phyloP scores from a whole-genome alignment of 2,797 vertebrate genomes.

The Anisognathus igniventris region DNA sequence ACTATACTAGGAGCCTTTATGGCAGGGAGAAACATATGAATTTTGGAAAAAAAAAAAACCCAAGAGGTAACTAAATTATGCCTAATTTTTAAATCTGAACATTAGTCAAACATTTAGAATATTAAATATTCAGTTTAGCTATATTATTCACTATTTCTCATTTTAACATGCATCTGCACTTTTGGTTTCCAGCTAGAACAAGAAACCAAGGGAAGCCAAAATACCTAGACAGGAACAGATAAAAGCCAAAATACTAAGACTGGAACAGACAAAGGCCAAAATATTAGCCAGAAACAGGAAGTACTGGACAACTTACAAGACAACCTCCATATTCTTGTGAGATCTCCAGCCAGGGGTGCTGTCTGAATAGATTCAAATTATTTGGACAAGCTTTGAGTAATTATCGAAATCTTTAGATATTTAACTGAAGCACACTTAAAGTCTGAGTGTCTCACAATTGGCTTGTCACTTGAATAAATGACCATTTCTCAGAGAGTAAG shows the following conservation, averaged over 20 bases:
- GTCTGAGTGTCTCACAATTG: neutral
- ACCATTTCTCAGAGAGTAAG: neutral
- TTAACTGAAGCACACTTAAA: neutral
- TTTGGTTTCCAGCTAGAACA: constrained; percentile 44
- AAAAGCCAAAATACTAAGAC: constrained; percentile 62
- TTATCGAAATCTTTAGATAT: constrained; percentile 31
- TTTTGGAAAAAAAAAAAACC: neutral
- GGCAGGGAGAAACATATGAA: neutral
- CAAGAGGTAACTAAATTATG: neutral
- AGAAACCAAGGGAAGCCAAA: constrained; percentile 57
- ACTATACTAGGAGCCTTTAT: neutral
- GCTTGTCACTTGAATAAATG: neutral
- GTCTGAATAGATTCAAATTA: constrained; percentile 11
- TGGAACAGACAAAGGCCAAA: constrained; percentile 52
- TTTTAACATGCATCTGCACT: constrained; percentile 21
- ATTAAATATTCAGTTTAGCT: neutral
- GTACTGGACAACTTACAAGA: constrained; percentile 26
- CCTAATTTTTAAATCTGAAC: neutral
- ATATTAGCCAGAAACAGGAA: constrained; percentile 58
- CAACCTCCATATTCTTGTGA: constrained; percentile 29
- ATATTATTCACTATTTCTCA: neutral
- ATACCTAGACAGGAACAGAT: constrained; percentile 62
- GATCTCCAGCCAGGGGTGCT: neutral
- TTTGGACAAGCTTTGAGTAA: constrained; percentile 38
- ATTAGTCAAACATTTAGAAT: neutral